Evolutionary conservation across 2,113 vertebrate species (phyloP).

Genomic region (Stomatorhinus ivindoensis): DNA sequence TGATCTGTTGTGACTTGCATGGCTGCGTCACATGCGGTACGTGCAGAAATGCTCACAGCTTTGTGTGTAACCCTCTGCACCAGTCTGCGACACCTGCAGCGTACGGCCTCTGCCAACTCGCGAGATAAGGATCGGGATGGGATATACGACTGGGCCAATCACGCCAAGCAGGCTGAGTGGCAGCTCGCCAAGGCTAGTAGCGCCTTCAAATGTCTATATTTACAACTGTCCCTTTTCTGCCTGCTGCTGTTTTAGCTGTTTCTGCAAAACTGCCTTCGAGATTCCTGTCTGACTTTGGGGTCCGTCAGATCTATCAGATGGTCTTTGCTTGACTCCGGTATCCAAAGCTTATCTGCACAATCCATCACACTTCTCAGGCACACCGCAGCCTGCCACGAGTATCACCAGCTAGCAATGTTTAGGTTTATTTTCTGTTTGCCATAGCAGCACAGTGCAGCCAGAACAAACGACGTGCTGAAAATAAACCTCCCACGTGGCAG

Average conservation of each 20-base stretch:
- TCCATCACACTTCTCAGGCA: not conserved
- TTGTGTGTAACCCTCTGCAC: not conserved
- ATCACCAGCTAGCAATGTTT: not conserved
- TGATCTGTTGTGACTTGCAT: not conserved
- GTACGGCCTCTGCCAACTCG: slow-evolving; percentile 11
- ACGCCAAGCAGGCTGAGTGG: not conserved
- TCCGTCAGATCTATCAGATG: not conserved
- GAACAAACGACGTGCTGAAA: not conserved
- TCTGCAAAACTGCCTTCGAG: not conserved
- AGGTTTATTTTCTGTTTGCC: not conserved
- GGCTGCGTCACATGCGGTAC: not conserved
- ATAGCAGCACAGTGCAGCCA: not conserved
- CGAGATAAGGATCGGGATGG: slow-evolving; percentile 28
- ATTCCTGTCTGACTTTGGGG: not conserved
- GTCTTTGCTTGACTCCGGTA: not conserved
- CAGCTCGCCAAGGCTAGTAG: not conserved
- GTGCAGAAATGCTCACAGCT: not conserved
- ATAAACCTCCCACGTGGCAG: not conserved
- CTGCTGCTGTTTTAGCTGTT: not conserved
- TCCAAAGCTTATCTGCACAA: not conserved
- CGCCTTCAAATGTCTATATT: not conserved
- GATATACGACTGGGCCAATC: slow-evolving; percentile 13
- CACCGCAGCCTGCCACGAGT: not conserved
- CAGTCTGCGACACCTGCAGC: not conserved
- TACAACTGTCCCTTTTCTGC: not conserved